Evolutionary conservation across 2,797 vertebrate species (phyloP).

Genomic region (Monodelphis domestica): DNA sequence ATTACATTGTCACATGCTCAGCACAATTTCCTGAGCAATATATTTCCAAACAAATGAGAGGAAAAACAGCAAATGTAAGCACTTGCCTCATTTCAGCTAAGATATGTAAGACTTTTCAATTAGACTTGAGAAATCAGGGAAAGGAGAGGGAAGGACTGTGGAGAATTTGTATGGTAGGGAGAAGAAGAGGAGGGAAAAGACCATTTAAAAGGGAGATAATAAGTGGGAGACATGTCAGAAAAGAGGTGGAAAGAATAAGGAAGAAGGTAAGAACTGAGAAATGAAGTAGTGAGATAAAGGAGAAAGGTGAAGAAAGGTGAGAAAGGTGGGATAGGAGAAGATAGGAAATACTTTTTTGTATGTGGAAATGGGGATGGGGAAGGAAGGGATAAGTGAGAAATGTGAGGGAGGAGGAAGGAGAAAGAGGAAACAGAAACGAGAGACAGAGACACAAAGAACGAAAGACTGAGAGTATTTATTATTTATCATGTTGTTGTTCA

Average conservation of each 20-base stretch:
- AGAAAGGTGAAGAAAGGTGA: neutral
- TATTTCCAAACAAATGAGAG: slow-evolving; percentile 8
- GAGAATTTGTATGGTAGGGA: neutral
- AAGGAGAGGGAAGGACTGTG: neutral
- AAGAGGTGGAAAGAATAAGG: neutral
- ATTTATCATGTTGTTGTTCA: too few species aligned
- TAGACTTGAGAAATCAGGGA: neutral
- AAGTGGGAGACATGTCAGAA: neutral
- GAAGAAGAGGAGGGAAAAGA: neutral
- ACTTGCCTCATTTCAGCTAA: neutral
- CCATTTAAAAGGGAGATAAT: neutral
- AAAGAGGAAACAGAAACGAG: too few species aligned
- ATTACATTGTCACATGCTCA: slow-evolving; percentile 3
- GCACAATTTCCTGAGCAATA: slow-evolving; percentile 4
- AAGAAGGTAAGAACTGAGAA: neutral
- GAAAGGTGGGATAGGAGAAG: neutral
- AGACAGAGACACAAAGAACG: neutral
- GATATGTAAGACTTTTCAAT: neutral
- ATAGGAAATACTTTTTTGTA: too few species aligned
- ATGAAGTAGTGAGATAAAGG: neutral
- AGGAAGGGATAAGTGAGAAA: too few species aligned
- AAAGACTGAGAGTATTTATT: too few species aligned
- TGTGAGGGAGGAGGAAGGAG: too few species aligned
- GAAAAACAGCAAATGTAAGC: neutral
- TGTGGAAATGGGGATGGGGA: neutral